These are phyloP conservation scores for Aphaenogaster floridana DNA, from an alignment of 1,140 invertebrate species.

Conservation along the genomic window DNA sequence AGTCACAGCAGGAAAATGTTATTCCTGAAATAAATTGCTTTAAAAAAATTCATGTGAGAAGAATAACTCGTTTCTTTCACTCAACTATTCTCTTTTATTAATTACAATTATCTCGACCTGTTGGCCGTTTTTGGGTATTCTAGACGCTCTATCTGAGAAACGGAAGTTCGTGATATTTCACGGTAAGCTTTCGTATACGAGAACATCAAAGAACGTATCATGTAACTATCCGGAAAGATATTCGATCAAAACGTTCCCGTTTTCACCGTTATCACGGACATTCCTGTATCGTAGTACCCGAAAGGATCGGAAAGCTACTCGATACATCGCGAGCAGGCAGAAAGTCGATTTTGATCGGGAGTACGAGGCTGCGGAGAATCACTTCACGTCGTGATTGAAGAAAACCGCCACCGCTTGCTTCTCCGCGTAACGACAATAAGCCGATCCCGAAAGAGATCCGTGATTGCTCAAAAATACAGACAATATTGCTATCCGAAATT, in stretches of 20 bases:
- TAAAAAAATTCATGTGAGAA: neutral
- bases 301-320: conserved; percentile 17
- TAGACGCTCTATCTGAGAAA: neutral
- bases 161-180: neutral
- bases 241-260: conserved; percentile 1
- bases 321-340: conserved; percentile 24
- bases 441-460: conserved; percentile 21
- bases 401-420: conserved; percentile 14
- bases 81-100: neutral
- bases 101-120: neutral
- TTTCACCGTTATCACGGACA: conserved; percentile 22
- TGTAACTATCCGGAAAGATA: conserved; percentile 18
- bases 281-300: neutral
- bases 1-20: neutral
- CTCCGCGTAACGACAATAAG: neutral
- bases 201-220: neutral
- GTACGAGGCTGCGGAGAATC: neutral
- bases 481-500: neutral
- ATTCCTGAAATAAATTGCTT: neutral
- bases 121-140: neutral
- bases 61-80: neutral
- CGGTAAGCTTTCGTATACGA: neutral
- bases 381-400: conserved; percentile 28
- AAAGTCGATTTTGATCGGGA: conserved; percentile 43
- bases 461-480: conserved; percentile 9